phyloP scores from a whole-genome alignment of 2,797 vertebrate species.

The Nyctalus aviator region DNA sequence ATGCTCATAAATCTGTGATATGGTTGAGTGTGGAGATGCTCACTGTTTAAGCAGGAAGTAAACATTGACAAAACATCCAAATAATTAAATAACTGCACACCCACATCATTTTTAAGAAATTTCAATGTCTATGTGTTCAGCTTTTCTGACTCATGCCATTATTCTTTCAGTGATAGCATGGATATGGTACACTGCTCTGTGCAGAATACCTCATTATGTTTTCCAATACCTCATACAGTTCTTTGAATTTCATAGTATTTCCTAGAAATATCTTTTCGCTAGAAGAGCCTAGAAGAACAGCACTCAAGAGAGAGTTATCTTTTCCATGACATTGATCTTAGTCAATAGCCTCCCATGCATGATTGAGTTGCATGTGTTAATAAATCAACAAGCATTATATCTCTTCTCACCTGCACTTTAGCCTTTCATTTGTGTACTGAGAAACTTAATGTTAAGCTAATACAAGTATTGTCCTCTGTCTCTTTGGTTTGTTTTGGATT shows the following conservation, averaged over 20 bases:
- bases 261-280: constrained; percentile 50
- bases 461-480: background rate
- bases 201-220: constrained; percentile 63
- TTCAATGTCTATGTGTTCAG: background rate
- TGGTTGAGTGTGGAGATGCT: background rate
- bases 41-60: constrained; percentile 46
- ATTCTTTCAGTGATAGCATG: constrained; percentile 6
- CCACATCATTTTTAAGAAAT: background rate
- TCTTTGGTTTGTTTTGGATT: constrained; percentile 27
- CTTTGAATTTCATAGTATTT: constrained; percentile 59
- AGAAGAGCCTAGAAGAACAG: constrained; percentile 40
- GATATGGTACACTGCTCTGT: constrained; percentile 43
- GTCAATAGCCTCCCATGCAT: background rate
- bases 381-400: constrained; percentile 43
- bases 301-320: background rate
- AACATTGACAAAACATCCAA: constrained; percentile 41
- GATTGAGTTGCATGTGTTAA: constrained; percentile 8
- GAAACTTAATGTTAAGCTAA: constrained; percentile 20
- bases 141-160: constrained; percentile 34
- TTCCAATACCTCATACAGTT: constrained; percentile 54
- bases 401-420: background rate
- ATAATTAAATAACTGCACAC: constrained; percentile 40
- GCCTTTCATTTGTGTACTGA: constrained; percentile 1
- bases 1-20: constrained; percentile 8
- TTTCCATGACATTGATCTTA: constrained; percentile 40